Conservation (phyloP, 2,113 vertebrate species). For the Sphyrna mokarran region DNA sequence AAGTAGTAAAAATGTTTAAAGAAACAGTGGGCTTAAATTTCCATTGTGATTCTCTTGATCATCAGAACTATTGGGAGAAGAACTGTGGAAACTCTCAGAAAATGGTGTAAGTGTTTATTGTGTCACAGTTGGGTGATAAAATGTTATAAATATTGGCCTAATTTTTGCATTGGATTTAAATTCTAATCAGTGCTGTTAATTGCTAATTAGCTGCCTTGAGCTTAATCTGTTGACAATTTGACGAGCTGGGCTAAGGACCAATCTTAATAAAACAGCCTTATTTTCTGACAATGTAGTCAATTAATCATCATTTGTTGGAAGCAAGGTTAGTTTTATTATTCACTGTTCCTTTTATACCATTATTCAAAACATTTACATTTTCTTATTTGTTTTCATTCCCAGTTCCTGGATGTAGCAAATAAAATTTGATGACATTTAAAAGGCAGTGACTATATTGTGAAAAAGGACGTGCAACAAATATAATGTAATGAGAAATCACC, state of each 20-base stretch:
- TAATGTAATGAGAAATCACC: neutral
- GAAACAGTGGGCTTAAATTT: neutral
- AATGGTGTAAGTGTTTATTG: neutral
- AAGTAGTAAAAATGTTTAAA: neutral
- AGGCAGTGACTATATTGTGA: neutral
- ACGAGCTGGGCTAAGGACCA: neutral
- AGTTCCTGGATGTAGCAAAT: neutral
- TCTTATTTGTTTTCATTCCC: neutral
- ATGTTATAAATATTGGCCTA: neutral
- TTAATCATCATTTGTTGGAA: neutral
- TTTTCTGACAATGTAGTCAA: neutral
- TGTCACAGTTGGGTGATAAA: neutral
- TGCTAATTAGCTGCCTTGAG: neutral
- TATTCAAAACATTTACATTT: neutral
- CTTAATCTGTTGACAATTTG: neutral
- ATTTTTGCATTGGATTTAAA: neutral
- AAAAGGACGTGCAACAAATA: neutral
- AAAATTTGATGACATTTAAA: neutral
- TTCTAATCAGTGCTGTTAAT: neutral
- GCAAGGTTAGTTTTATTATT: neutral
- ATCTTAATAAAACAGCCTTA: neutral
- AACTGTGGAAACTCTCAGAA: neutral
- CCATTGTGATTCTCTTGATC: neutral
- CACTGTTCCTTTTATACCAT: neutral
- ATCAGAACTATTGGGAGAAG: neutral